Base-by-base conservation (phyloP, 2,888 invertebrate genomes). In the Gibbula magus region DNA sequence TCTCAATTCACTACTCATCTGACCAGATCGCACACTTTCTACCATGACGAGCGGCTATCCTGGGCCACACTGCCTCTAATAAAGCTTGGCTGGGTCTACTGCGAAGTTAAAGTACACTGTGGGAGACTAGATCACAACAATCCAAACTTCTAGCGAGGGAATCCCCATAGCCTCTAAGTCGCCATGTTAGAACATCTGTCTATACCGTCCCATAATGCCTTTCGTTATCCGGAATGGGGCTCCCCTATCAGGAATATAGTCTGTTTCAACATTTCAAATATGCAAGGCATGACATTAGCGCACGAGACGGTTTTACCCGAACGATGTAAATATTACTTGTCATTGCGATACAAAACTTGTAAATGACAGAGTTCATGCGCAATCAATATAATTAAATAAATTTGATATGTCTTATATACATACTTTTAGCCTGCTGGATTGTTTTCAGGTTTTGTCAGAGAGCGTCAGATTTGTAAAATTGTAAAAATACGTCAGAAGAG, bases 101-200 rank as follows among this genome's bases (percentile, higher is more conserved):
- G 16, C 2, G 8, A 35, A 7, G 20, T 70, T 29, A 3, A 32
- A 20, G 70, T 35, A 70, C 20, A 32, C 7, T 32, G 20, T 35
- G 39, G 32, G n/a, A 35, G 20, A 35, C n/a, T 35, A 70, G 35
- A 67, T 67, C 29, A 29, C 67, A 25, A 67, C 25, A 67, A 29
- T 70, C 32, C 39, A 79, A 76, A 67, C 76, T 79, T 66, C 32
- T 73, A 79, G 67, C 79, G 79, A 82, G 79, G 83, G 79, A 73
- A 80, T 81, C 76, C 81, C 83, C 84, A 84, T 81, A 78, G 45
- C 77, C 75, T 77, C 77, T 73, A 75, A 78, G 79, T 84, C 86
- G 86, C 88, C 88, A 88, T 88, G 82, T 87, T 88, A 84, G 86
- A 82, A 88, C 87, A 88, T 85, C 87, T 87, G 88, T 83, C 82